Evolutionary conservation across 30 jellyfish, hydroid and myxozoan species (phyloP).

Genomic region (Pelagia noctiluca): DNA sequence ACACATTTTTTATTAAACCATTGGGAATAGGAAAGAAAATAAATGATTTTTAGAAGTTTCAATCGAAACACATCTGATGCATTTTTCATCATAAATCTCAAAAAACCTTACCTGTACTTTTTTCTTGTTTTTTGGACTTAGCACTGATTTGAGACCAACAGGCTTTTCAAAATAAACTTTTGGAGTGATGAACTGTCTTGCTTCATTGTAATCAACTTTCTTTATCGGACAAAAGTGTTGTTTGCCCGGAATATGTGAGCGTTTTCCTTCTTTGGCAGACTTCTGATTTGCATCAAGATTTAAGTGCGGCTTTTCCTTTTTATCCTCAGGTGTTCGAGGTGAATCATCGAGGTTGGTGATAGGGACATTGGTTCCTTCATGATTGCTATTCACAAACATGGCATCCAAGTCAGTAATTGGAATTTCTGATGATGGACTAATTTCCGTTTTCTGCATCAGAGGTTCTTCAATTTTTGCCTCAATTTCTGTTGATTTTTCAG

Average conservation of each 20-base stretch:
- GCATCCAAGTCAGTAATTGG: constrained; percentile 69
- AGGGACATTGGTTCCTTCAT: constrained; percentile 11
- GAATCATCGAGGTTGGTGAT: constrained; percentile 56
- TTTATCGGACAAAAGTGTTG: constrained; percentile 20
- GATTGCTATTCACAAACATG: neutral
- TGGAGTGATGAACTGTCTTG: constrained; percentile 59
- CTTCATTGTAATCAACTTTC: constrained; percentile 63
- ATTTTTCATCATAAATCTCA: too few relatives aligned
- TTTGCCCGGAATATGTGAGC: neutral
- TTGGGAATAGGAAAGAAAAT: too few relatives aligned
- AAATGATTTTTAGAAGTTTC: too few relatives aligned
- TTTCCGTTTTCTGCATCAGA: neutral
- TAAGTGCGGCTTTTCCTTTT: neutral
- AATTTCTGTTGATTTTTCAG: neutral
- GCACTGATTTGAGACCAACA: constrained; percentile 54
- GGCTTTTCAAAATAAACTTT: constrained; percentile 60
- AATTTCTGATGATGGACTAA: neutral
- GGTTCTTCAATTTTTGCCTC: neutral
- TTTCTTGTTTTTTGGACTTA: constrained; percentile 49
- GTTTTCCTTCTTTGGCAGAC: neutral
- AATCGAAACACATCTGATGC: too few relatives aligned
- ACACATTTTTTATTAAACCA: too few relatives aligned
- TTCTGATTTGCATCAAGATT: neutral
- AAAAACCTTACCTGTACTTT: constrained; percentile 16
- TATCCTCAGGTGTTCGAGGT: neutral